phyloP scores from a whole-genome alignment of 2,113 vertebrate species.

The Elephantulus edwardii region DNA sequence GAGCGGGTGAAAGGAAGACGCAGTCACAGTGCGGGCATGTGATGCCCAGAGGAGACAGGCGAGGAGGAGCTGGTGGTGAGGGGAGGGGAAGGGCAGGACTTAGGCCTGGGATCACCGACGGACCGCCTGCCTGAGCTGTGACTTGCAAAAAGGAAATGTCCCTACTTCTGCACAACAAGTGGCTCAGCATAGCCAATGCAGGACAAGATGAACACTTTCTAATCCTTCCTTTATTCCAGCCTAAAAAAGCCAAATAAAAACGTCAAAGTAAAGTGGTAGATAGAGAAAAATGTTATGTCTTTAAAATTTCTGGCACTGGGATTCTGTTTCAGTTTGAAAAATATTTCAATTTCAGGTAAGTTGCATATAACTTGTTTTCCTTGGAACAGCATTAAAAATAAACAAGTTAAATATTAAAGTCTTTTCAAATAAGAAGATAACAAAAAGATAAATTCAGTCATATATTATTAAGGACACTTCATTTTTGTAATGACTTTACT shows the following conservation, averaged over 20 bases:
- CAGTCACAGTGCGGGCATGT: neutral
- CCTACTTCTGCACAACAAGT: neutral
- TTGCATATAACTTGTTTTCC: neutral
- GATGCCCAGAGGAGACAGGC: neutral
- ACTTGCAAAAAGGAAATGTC: neutral
- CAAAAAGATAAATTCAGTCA: slow-evolving; percentile 44
- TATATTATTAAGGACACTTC: slow-evolving; percentile 53
- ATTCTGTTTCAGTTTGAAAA: neutral
- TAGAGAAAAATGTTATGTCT: neutral
- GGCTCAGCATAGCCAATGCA: neutral
- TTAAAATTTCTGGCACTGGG: neutral
- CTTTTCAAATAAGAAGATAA: slow-evolving; percentile 55
- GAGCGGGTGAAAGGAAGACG: too few species aligned
- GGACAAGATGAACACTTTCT: neutral
- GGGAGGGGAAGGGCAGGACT: fast-evolving
- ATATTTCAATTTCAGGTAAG: neutral
- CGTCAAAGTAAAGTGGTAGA: neutral
- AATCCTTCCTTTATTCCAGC: neutral
- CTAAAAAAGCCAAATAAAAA: slow-evolving; percentile 12
- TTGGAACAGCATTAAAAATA: slow-evolving; percentile 38
- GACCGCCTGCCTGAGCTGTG: neutral
- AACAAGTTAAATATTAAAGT: slow-evolving; percentile 63
- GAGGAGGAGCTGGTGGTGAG: neutral
- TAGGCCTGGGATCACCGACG: neutral
- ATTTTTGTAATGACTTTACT: slow-evolving; percentile 49